Percentiles rank a stretch among this genome's conserved stretches.
Conservation (phyloP, 2,888 invertebrate genomes). For the Pelosia muscerda region DNA sequence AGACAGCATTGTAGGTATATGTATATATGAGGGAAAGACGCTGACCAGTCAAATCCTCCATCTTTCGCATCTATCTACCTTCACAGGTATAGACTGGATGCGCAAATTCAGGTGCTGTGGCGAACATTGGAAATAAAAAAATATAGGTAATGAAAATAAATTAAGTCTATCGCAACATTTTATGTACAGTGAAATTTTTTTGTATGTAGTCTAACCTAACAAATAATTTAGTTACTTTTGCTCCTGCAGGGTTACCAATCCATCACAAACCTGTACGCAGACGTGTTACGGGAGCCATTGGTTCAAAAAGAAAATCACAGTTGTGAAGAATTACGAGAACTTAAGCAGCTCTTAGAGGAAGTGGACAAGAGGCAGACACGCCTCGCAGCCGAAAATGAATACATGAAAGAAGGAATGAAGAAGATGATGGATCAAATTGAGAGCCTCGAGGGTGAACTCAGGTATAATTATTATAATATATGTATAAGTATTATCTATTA, state of each 20-base stretch:
- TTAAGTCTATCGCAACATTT: too few species aligned
- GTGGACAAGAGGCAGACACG: constrained; percentile 66
- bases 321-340: constrained; percentile 62
- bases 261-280: constrained; percentile 73
- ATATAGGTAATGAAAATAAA: too few species aligned
- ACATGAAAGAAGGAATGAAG: constrained; percentile 67
- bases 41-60: too few species aligned
- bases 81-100: too few species aligned
- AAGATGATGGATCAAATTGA: constrained; percentile 72
- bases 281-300: constrained; percentile 67
- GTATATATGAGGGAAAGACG: too few species aligned
- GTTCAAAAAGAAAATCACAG: constrained; percentile 45
- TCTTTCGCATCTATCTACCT: too few species aligned
- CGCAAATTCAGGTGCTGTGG: too few species aligned
- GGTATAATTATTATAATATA: constrained; percentile 55
- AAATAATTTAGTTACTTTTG: constrained; percentile 14
- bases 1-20: too few species aligned
- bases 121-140: too few species aligned
- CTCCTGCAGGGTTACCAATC: constrained; percentile 74
- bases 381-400: constrained; percentile 68
- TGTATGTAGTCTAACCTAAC: constrained; percentile 6
- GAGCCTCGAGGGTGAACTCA: constrained; percentile 74
- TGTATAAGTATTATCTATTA: too few species aligned
- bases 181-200: not conserved
- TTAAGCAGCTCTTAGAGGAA: constrained; percentile 65